phyloP scores from a whole-genome alignment of 2,888 invertebrate species.

The Eupsilia transversa region DNA sequence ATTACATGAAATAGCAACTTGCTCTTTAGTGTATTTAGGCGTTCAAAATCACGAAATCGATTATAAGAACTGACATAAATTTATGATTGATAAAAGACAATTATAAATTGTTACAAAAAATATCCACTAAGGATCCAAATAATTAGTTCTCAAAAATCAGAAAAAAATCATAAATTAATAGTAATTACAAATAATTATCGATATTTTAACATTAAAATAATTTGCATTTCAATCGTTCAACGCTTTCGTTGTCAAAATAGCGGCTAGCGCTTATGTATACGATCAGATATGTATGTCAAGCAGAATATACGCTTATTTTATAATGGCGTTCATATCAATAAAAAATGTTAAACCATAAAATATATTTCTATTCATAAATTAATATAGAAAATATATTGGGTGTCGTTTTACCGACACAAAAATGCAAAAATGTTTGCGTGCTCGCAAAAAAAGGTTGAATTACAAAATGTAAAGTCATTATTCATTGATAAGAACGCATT shows the following conservation, averaged over 20 bases:
- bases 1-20: constrained; percentile 43
- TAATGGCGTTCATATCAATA: constrained; percentile 34
- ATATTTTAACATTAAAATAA: constrained; percentile 45
- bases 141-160: neutral
- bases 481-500: constrained; percentile 35
- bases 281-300: constrained; percentile 61
- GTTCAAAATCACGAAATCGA: constrained; percentile 1
- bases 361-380: constrained; percentile 11
- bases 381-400: too few species aligned
- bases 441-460: neutral
- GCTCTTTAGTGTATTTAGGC: constrained; percentile 52
- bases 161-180: constrained; percentile 6
- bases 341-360: neutral
- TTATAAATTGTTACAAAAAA: neutral
- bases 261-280: constrained; percentile 35
- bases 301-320: constrained; percentile 31
- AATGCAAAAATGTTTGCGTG: neutral
- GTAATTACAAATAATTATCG: constrained; percentile 26
- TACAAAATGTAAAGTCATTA: neutral
- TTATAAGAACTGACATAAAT: neutral
- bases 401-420: neutral
- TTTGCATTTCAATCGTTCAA: constrained; percentile 52
- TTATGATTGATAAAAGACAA: neutral
- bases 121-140: neutral
- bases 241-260: constrained; percentile 54